phyloP scores from a whole-genome alignment of 2,888 invertebrate species.

The Hesperia comma region DNA sequence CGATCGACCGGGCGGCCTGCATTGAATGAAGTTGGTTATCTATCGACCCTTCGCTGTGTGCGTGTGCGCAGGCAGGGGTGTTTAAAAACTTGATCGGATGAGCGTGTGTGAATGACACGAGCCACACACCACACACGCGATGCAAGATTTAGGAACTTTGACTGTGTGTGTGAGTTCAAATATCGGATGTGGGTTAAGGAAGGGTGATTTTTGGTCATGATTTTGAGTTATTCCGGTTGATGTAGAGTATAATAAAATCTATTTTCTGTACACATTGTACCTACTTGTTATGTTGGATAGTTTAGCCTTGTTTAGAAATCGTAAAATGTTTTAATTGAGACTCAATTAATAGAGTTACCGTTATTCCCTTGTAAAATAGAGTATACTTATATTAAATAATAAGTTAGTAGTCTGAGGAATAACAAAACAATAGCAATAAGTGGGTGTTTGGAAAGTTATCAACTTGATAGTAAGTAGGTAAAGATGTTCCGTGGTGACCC shows the following conservation, averaged over 20 bases:
- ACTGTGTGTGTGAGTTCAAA: slow-evolving; percentile 25
- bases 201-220: slow-evolving; percentile 26
- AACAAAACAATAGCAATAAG: no score
- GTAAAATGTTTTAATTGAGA: no score
- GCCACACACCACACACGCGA: neutral
- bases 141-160: slow-evolving; percentile 21
- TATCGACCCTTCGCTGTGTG: slow-evolving; percentile 56
- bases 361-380: no score
- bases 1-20: slow-evolving; percentile 50
- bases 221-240: neutral
- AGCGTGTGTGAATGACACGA: slow-evolving; percentile 42
- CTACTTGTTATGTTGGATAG: no score
- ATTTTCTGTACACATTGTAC: neutral
- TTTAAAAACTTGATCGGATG: slow-evolving; percentile 54
- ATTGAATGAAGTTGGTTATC: slow-evolving; percentile 73
- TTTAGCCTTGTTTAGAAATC: no score
- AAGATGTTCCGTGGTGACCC: neutral
- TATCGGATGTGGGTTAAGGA: slow-evolving; percentile 17
- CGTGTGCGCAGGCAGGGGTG: slow-evolving; percentile 55
- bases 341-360: no score
- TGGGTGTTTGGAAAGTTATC: neutral
- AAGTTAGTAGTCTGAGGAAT: no score
- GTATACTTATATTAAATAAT: no score
- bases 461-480: neutral
- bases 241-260: neutral